Evolutionary conservation across 2,888 invertebrate species (phyloP), one percentile per base, ranked within the genome.

Genomic region (Cremastobaeus sp.): DNA sequence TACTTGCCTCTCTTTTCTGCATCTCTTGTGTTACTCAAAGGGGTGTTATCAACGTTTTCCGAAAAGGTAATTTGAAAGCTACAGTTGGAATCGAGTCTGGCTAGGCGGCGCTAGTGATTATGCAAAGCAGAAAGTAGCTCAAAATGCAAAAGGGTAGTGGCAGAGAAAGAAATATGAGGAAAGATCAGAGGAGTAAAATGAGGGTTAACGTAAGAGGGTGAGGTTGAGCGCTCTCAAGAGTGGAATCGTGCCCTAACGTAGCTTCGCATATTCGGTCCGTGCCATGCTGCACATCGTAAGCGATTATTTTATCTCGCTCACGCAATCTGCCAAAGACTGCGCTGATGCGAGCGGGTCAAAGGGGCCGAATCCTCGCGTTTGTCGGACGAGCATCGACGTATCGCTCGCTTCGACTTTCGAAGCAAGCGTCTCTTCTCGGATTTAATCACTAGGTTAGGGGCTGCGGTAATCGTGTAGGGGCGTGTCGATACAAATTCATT

Each of bases 281-380:
- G 76, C 68, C 77, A 76, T 65, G 75, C 74, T 60, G 74, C 80
- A 78, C 81, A 78, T 79, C 80, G 82, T 85, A 84, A 85, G 83
- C 84, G 85, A 85, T 86, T 86, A 86, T 85, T 85, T 85, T 84
- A 85, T 86, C 85, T 72, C 37, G 37, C 52, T 48, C 65, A 60
- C 84, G 84, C 85, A 80, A 86, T 86, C 84, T 84, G 84, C 85
- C 84, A 85, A 78, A 78, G 76, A 8, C 5, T 4, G 74, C 75
- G 32, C 57, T 28, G 30, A 8, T 4, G 18, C 43, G 72, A 48
- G 59, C 57, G 59, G 28, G 30, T 21, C 37, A 32, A 9, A n/a
- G 35, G 21, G 28, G 30, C 43, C 60, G 52, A 8, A 4, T 25
- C 8, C 25, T 25, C 74, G 73, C 76, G 74, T 78, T 76, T 70